Evolutionary conservation across 2,888 invertebrate species (phyloP).

Genomic region (Sclerodermus sp.): DNA sequence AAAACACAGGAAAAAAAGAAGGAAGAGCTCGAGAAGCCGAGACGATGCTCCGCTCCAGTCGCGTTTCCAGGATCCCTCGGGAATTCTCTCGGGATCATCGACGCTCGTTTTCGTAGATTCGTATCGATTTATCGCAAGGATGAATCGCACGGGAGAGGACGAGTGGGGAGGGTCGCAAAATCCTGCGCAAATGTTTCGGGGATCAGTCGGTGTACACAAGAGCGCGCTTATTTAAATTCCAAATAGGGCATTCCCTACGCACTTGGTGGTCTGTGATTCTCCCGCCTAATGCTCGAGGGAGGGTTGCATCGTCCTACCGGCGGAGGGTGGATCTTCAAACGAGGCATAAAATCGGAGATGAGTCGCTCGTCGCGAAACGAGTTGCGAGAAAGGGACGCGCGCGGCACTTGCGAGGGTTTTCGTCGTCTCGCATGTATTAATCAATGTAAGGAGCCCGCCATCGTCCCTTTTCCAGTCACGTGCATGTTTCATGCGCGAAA

Average conservation of each 20-base stretch:
- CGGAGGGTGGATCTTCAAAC: constrained; percentile 27
- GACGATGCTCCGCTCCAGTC: no score
- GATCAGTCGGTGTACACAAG: constrained; percentile 6
- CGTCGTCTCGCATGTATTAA: constrained; percentile 23
- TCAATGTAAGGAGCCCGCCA: constrained; percentile 30
- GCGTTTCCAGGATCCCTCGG: no score
- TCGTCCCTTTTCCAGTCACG: background rate
- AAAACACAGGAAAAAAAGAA: background rate
- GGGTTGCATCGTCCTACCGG: background rate
- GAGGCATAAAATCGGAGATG: constrained; percentile 43
- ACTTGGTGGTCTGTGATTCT: constrained; percentile 35
- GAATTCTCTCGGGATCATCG: no score
- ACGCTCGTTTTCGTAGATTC: no score
- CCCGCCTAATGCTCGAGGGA: background rate
- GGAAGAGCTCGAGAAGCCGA: background rate
- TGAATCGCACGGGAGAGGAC: background rate
- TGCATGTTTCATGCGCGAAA: no score
- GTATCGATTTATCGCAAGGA: no score
- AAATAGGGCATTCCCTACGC: constrained; percentile 30
- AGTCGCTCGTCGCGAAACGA: constrained; percentile 33
- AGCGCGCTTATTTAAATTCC: constrained; percentile 36
- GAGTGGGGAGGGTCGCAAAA: background rate
- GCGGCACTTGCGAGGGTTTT: background rate
- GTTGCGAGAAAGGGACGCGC: background rate
- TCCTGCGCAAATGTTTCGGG: no score